A percentile compares a stretch with the other conserved stretches of the same genome.
These are phyloP conservation scores for Sebastes iracundus DNA, from an alignment of 2,797 vertebrate species.

Conservation along the genomic window DNA sequence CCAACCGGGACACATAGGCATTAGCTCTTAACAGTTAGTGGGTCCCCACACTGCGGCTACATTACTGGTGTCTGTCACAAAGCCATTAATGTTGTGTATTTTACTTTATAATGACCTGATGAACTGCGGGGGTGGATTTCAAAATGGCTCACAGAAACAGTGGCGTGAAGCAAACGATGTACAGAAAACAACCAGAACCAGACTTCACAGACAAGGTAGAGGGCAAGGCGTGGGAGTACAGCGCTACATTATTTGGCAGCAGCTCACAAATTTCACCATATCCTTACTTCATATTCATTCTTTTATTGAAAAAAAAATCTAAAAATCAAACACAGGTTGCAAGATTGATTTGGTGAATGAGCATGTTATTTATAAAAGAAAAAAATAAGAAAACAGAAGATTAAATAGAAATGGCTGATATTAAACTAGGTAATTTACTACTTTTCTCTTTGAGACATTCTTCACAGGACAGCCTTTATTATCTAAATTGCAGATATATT, in stretches of 20 bases:
- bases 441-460: neutral
- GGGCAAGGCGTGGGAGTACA: neutral
- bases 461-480: neutral
- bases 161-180: neutral
- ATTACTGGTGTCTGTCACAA: conserved; percentile 9
- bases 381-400: neutral
- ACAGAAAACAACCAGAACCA: conserved; percentile 2
- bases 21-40: conserved; percentile 16
- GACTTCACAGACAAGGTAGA: neutral
- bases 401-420: neutral
- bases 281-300: neutral
- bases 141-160: neutral
- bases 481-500: neutral
- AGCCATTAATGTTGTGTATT: conserved; percentile 21
- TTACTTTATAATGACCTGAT: conserved; percentile 14
- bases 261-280: neutral
- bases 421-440: neutral
- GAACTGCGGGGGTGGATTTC: conserved; percentile 11
- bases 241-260: neutral
- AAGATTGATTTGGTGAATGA: too few relatives aligned
- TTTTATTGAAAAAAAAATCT: neutral
- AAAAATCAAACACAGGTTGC: neutral
- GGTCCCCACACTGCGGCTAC: conserved; percentile 20
- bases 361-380: neutral
- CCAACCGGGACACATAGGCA: conserved; percentile 10